A percentile compares a stretch with the other conserved stretches of the same genome.
These are phyloP conservation scores for Lanius ludovicianus DNA, from an alignment of 2,113 vertebrate species.

Conservation along the genomic window DNA sequence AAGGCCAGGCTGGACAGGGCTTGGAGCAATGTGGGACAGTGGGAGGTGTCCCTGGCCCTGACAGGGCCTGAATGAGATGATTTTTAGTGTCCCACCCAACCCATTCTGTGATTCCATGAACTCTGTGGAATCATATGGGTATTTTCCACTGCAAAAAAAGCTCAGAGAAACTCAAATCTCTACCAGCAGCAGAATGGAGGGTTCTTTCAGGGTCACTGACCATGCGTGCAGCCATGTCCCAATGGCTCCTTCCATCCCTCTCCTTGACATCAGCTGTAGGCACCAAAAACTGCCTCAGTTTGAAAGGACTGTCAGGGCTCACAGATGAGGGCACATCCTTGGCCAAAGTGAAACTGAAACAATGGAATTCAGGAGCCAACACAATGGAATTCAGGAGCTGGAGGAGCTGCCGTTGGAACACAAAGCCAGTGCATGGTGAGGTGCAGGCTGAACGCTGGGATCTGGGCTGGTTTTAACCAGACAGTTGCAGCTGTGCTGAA, in stretches of 20 bases:
- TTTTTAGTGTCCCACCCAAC: neutral
- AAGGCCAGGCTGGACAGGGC: accelerated
- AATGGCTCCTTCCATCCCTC: neutral
- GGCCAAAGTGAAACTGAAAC: neutral
- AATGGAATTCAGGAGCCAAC: neutral
- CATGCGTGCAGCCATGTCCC: neutral
- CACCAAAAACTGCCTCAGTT: neutral
- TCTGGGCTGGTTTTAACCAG: constrained; percentile 5
- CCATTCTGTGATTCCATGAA: neutral
- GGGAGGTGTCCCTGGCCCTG: neutral
- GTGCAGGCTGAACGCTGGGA: neutral
- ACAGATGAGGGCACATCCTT: neutral
- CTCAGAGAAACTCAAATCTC: neutral
- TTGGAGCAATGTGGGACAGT: accelerated
- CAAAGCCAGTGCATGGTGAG: neutral
- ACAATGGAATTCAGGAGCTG: too few relatives aligned
- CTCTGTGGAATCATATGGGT: neutral
- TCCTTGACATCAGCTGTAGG: neutral
- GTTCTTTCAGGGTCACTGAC: neutral
- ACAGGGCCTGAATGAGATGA: neutral
- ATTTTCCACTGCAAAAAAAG: neutral
- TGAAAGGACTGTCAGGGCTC: neutral
- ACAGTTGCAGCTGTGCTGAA: neutral
- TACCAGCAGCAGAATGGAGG: neutral
- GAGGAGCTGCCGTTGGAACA: neutral